Evolutionary conservation across 2,113 vertebrate species (phyloP).

Genomic region (Elaphurus davidianus): DNA sequence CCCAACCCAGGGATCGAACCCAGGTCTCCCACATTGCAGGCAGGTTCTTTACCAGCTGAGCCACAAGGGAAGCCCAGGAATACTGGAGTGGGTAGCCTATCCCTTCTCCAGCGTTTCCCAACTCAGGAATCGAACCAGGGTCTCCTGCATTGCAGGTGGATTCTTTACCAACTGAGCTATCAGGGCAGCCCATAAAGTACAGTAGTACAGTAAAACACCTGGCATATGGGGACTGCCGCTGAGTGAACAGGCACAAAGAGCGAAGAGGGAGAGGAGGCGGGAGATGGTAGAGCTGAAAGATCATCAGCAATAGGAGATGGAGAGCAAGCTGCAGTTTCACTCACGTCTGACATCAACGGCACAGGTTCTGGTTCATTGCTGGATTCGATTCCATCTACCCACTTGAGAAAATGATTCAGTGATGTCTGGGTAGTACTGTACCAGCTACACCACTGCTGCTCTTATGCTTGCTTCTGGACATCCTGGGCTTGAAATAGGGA

Average conservation of each 20-base stretch:
- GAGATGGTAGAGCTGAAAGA: neutral
- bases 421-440: neutral
- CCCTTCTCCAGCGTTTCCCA: neutral
- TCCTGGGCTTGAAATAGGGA: neutral
- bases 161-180: neutral
- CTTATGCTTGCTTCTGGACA: neutral
- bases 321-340: neutral
- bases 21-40: neutral
- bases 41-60: neutral
- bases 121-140: neutral
- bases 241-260: neutral
- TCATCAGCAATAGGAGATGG: neutral
- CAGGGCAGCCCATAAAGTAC: neutral
- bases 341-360: rapidly evolving
- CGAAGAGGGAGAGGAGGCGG: neutral
- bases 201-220: neutral
- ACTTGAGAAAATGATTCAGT: neutral
- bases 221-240: neutral
- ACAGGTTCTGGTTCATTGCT: neutral
- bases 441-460: neutral
- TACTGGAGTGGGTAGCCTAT: neutral
- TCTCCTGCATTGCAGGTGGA: neutral
- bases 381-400: neutral
- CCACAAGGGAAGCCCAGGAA: neutral
- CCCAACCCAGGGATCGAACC: neutral